Conservation (phyloP, 1,140 invertebrate species). For the Philaenus spumarius region DNA sequence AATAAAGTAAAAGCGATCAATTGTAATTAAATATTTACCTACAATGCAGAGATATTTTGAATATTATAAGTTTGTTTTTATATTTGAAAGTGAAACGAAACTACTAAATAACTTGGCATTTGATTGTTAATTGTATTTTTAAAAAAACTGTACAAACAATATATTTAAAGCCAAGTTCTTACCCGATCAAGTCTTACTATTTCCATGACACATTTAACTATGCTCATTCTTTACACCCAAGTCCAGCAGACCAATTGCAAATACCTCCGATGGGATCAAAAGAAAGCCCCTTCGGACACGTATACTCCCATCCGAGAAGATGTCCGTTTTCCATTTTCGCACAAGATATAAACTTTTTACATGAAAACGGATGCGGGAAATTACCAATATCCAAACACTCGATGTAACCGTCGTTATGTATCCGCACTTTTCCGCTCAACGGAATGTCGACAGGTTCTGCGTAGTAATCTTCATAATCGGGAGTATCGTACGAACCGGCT, state of each 20-base stretch:
- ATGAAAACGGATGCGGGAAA: conserved; percentile 80
- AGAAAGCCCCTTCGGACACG: conserved; percentile 72
- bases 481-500: conserved; percentile 38
- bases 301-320: conserved; percentile 76
- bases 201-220: too few species aligned
- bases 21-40: too few species aligned
- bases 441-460: conserved; percentile 39
- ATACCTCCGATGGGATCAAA: conserved; percentile 85
- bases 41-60: too few species aligned
- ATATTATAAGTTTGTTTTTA: too few species aligned
- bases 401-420: conserved; percentile 53
- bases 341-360: conserved; percentile 83
- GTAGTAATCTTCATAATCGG: conserved; percentile 39
- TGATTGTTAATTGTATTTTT: too few species aligned
- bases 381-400: conserved; percentile 80
- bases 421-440: conserved; percentile 49
- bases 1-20: too few species aligned
- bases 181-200: too few species aligned
- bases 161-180: too few species aligned
- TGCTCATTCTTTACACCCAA: conserved; percentile 54
- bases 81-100: too few species aligned
- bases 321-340: conserved; percentile 68
- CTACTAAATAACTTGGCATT: too few species aligned
- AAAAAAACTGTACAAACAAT: too few species aligned
- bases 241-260: conserved; percentile 77